Evolutionary conservation across 1,140 invertebrate genomes (phyloP), one percentile per base, ranked within the genome.

Genomic region (Atopsyche davidsoni): DNA sequence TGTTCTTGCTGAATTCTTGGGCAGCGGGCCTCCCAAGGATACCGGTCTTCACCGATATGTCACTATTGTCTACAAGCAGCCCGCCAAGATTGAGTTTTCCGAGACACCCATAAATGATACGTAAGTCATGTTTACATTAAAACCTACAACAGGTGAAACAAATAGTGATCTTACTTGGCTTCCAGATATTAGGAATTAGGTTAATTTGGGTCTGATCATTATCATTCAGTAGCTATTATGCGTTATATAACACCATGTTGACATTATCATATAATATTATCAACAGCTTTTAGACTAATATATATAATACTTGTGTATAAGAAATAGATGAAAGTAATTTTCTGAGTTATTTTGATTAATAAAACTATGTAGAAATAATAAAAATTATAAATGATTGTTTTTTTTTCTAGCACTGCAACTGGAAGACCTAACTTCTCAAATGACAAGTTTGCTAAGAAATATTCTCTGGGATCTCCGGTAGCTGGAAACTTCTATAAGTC

Each of bases 21-120:
- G 89, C 24, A 75, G 89, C 13, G 87, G 86, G 16, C 89, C 91
- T 3, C 86, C 86, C 2, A 63, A 83, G 60, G 81, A 73, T 17
- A 86, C 83, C n/a, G 84, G 81, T 41, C 73, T 92, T 3, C 91
- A 96, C 72, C 81, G 92, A 21, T 96, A 96, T 64, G 79, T 95
- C 0, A 91, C 89, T 51, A 57, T 94, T n/a, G 63, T 92, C 0
- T 96, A 84, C 64, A 82, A 91, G 64, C 92, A 95, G 55, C 42
- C 77, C 1, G 75, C 72, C 1, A 82, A 82, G 60, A 58, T 88
- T 1, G 70, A 59, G 4, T 86, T 86, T 57, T 69, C 79, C 39
- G 86, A 87, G 59, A 75, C 76, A n/a, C 71, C 76, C 24, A 60
- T 84, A 2, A 74, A 79, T 13, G 82, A 85, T 60, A 77, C 63